phyloP scores from a whole-genome alignment of 2,888 invertebrate species.

The Gari tellinella region DNA sequence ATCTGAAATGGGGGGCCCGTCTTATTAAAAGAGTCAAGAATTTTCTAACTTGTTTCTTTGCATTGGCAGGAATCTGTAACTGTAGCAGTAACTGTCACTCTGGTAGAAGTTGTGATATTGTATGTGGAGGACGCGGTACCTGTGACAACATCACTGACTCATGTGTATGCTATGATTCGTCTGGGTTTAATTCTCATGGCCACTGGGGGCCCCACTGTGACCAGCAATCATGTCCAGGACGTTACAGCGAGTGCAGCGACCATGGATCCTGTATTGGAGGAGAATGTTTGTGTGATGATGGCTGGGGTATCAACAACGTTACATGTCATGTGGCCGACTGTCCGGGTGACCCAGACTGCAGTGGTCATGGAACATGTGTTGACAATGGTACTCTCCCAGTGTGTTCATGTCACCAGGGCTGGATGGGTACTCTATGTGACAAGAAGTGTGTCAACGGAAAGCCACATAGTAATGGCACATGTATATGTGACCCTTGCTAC shows the following conservation, averaged over 20 bases:
- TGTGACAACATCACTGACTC: constrained; percentile 63
- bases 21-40: too few species aligned
- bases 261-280: constrained; percentile 67
- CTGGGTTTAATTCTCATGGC: constrained; percentile 53
- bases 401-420: constrained; percentile 67
- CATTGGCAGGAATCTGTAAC: constrained; percentile 46
- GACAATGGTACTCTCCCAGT: constrained; percentile 61
- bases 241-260: constrained; percentile 61
- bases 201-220: constrained; percentile 69
- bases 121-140: constrained; percentile 56
- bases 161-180: constrained; percentile 53
- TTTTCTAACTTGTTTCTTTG: too few species aligned
- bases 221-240: constrained; percentile 67
- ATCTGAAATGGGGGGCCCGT: too few species aligned
- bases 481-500: constrained; percentile 70
- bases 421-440: constrained; percentile 67
- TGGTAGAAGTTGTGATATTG: constrained; percentile 44
- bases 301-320: constrained; percentile 63
- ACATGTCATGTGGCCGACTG: constrained; percentile 68
- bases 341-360: constrained; percentile 56
- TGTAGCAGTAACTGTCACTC: constrained; percentile 53
- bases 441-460: constrained; percentile 67
- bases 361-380: constrained; percentile 65
- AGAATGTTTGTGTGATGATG: constrained; percentile 66
- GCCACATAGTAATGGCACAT: constrained; percentile 49